Conservation (phyloP, 1,140 invertebrate species). For the Drosophila pseudoananassae region DNA sequence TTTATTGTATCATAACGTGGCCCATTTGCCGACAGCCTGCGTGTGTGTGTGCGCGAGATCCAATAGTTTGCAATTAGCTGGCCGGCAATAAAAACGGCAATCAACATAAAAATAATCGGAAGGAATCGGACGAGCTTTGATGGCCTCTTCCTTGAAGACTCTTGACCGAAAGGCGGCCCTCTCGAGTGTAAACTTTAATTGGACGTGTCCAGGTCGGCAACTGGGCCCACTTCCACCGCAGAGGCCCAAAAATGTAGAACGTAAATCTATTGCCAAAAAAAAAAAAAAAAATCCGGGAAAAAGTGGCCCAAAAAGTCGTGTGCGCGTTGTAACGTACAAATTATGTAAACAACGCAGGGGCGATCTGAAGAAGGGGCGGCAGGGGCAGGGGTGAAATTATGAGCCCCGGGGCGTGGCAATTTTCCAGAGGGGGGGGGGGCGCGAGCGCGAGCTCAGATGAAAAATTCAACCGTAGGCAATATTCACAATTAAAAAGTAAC, state of each 20-base stretch:
- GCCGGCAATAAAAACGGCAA: constrained; percentile 59
- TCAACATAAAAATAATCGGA: constrained; percentile 77
- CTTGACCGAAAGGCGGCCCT: no score
- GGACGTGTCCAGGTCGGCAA: no score
- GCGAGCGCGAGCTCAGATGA: constrained; percentile 59
- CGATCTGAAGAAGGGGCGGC: neutral
- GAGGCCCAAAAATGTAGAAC: constrained; percentile 9
- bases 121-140: constrained; percentile 26
- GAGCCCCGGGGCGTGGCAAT: constrained; percentile 51
- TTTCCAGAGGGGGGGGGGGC: constrained; percentile 2
- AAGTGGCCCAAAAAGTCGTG: constrained; percentile 75
- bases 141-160: neutral
- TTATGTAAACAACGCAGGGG: constrained; percentile 73
- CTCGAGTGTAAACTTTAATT: constrained; percentile 67
- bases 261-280: constrained; percentile 72
- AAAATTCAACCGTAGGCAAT: constrained; percentile 80
- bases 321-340: constrained; percentile 81
- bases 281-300: constrained; percentile 58
- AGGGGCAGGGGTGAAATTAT: constrained; percentile 60
- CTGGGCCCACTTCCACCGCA: no score
- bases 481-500: constrained; percentile 83
- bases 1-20: constrained; percentile 70
- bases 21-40: constrained; percentile 1
- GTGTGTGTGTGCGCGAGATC: constrained; percentile 25
- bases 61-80: constrained; percentile 79